These are phyloP conservation scores for Petrolisthes manimaculis DNA, from an alignment of 2,888 invertebrate species.

Conservation along the genomic window DNA sequence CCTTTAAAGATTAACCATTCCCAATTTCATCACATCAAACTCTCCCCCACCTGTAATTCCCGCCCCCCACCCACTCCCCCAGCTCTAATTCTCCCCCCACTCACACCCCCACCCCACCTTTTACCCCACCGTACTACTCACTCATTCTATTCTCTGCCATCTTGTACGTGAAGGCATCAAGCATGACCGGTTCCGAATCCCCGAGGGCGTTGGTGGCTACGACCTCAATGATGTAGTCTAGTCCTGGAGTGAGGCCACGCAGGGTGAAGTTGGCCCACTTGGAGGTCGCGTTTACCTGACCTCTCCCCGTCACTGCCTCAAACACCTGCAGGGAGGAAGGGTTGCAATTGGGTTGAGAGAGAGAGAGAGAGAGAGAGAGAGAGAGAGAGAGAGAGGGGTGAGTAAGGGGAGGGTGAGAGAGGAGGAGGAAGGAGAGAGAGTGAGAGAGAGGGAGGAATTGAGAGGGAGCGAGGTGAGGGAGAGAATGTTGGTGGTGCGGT, in stretches of 20 bases:
- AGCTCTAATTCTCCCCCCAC: neutral
- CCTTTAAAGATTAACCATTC: neutral
- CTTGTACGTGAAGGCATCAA: slow-evolving; percentile 11
- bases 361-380: neutral
- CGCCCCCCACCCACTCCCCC: neutral
- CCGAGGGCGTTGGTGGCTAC: neutral
- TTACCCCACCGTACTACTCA: neutral
- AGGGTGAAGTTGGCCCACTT: neutral
- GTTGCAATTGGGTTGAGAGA: no score
- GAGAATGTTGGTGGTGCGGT: neutral
- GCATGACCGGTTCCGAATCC: neutral
- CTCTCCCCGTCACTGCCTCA: neutral
- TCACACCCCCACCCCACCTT: neutral
- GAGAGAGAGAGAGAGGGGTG: neutral
- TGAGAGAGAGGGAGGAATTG: neutral
- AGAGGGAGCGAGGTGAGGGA: neutral
- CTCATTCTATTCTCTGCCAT: slow-evolving; percentile 13
- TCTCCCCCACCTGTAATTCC: neutral
- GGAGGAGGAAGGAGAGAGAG: neutral
- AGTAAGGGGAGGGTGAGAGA: neutral
- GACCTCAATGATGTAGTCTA: neutral
- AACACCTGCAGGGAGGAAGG: no score
- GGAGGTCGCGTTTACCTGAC: slow-evolving; percentile 2
- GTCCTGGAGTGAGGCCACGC: neutral
- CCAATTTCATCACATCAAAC: neutral